Conservation (phyloP, 2,797 vertebrate species). For the Calcarius lapponicus region DNA sequence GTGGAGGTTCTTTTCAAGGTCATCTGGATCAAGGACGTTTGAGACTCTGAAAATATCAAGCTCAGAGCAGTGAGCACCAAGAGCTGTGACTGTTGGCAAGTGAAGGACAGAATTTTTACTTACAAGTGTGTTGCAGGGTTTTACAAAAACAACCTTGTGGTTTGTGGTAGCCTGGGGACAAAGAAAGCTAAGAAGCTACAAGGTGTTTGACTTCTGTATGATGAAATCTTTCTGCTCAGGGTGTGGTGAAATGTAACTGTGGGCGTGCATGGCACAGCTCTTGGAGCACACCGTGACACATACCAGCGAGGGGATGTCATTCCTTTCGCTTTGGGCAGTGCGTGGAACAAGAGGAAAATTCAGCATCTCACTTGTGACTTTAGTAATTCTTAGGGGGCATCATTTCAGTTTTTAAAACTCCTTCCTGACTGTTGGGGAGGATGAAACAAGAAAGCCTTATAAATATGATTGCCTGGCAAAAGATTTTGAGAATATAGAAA, state of each 20-base stretch:
- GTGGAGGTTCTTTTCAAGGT: not conserved
- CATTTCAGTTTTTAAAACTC: not conserved
- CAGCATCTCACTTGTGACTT: not conserved
- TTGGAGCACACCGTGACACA: fast-evolving
- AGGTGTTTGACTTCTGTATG: not conserved
- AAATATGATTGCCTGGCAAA: too few relatives aligned
- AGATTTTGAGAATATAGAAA: too few relatives aligned
- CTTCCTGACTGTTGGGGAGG: not conserved
- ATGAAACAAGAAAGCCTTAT: too few relatives aligned
- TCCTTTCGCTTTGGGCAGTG: not conserved
- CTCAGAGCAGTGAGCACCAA: not conserved
- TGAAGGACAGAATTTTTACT: not conserved
- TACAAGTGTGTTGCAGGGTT: not conserved
- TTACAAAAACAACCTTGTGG: not conserved
- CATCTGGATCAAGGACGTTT: not conserved
- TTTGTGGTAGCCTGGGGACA: not conserved
- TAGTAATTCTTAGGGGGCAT: not conserved
- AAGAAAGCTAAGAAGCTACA: not conserved
- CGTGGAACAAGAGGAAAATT: not conserved
- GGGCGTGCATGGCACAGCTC: fast-evolving
- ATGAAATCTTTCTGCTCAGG: not conserved
- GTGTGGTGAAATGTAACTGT: not conserved
- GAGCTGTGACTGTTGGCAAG: not conserved
- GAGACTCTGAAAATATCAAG: not conserved
- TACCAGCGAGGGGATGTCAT: fast-evolving